Evolutionary conservation across 2,113 vertebrate genomes (phyloP).

Genomic region (Cynocephalus volans): DNA sequence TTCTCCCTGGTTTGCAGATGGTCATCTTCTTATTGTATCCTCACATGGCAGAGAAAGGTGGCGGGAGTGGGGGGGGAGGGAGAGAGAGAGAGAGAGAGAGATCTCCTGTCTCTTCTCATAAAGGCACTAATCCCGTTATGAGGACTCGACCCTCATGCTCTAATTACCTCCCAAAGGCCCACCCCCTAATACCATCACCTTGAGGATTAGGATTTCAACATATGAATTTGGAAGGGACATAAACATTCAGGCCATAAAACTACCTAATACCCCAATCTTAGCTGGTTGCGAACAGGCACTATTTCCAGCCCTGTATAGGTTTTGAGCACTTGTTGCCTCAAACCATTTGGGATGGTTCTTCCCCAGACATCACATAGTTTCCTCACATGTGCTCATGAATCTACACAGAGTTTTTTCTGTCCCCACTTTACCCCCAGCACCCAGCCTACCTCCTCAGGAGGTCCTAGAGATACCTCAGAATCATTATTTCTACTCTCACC

Average conservation of each 20-base stretch:
- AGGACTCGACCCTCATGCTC: neutral
- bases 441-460: neutral
- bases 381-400: neutral
- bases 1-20: neutral
- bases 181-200: neutral
- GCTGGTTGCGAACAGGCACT: neutral
- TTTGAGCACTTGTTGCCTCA: neutral
- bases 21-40: neutral
- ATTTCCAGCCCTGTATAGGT: neutral
- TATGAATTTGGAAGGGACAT: neutral
- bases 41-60: neutral
- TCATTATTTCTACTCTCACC: constrained; percentile 11
- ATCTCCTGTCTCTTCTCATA: neutral
- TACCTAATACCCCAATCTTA: neutral
- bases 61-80: neutral
- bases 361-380: neutral
- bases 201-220: neutral
- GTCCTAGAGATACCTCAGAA: neutral
- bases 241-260: neutral
- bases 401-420: neutral
- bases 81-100: neutral
- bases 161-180: neutral
- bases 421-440: neutral
- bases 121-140: neutral
- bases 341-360: neutral